phyloP scores from a whole-genome alignment of 2,797 vertebrate genomes.

The Hypotaenidia okinawae region DNA sequence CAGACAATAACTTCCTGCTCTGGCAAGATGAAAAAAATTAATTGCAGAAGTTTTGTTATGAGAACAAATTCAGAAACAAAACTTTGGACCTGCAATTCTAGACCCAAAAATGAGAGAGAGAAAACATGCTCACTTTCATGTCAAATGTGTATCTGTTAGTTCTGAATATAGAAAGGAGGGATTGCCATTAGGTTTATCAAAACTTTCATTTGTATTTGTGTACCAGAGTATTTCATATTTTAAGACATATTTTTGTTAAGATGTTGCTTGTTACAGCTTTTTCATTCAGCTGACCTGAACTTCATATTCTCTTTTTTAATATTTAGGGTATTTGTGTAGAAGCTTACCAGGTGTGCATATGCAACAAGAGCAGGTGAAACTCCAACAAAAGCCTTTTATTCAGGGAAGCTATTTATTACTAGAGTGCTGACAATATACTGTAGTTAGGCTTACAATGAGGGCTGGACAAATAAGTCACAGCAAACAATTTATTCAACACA shows the following conservation, averaged over 20 bases:
- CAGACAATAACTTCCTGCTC: constrained; percentile 60
- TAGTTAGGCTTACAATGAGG: constrained; percentile 17
- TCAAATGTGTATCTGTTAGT: neutral
- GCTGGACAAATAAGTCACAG: constrained; percentile 19
- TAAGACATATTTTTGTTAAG: neutral
- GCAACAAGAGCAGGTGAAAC: constrained; percentile 8
- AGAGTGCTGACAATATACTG: constrained; percentile 6
- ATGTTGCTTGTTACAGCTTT: neutral
- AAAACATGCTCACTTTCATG: neutral
- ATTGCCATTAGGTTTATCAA: neutral
- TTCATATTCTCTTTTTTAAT: constrained; percentile 15
- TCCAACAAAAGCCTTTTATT: constrained; percentile 53
- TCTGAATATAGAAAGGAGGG: neutral
- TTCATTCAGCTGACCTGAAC: neutral
- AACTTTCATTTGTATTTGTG: neutral
- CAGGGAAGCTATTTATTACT: constrained; percentile 1
- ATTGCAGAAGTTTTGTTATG: constrained; percentile 47
- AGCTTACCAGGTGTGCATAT: neutral
- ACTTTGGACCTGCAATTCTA: neutral
- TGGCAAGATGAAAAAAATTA: constrained; percentile 35
- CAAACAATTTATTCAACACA: constrained; percentile 36
- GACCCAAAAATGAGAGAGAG: neutral
- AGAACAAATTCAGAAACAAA: constrained; percentile 7
- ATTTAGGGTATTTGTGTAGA: constrained; percentile 3
- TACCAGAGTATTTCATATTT: neutral